Evolutionary conservation across 2,888 invertebrate species (phyloP).

Genomic region (Metellina segmentata): DNA sequence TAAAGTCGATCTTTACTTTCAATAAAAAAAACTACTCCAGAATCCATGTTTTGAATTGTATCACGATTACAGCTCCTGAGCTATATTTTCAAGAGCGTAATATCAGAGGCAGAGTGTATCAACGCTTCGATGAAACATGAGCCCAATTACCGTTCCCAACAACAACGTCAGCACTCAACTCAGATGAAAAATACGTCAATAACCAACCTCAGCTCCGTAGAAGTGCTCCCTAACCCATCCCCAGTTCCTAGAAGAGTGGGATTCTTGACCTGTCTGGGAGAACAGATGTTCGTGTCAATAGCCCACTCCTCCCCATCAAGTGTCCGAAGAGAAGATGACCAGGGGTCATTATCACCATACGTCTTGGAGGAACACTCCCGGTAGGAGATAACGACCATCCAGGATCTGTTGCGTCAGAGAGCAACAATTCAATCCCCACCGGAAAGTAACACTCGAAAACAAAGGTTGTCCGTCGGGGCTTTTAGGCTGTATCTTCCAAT

Average conservation of each 20-base stretch:
- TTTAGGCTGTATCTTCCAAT: background rate
- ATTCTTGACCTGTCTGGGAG: conserved; percentile 20
- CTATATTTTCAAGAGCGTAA: no score
- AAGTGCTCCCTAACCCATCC: background rate
- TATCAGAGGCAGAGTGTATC: background rate
- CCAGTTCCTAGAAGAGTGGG: background rate
- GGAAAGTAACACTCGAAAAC: conserved; percentile 4
- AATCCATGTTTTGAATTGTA: no score
- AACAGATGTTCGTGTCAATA: conserved; percentile 70
- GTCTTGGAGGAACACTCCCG: conserved; percentile 30
- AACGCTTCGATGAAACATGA: background rate
- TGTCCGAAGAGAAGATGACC: conserved; percentile 30
- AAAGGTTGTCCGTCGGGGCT: background rate
- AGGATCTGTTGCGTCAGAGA: conserved; percentile 48
- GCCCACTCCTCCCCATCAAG: conserved; percentile 13
- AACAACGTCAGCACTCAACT: background rate
- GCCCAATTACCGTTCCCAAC: background rate
- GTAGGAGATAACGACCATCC: conserved; percentile 28
- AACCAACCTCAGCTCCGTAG: background rate
- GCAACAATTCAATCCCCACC: background rate
- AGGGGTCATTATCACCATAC: conserved; percentile 63
- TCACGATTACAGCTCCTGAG: no score
- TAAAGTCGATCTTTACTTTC: no score
- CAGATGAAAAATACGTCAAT: background rate
- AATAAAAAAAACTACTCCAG: no score